These are phyloP conservation scores for Galaxias olidus DNA, from an alignment of 2,797 vertebrate genomes.

Conservation along the genomic window DNA sequence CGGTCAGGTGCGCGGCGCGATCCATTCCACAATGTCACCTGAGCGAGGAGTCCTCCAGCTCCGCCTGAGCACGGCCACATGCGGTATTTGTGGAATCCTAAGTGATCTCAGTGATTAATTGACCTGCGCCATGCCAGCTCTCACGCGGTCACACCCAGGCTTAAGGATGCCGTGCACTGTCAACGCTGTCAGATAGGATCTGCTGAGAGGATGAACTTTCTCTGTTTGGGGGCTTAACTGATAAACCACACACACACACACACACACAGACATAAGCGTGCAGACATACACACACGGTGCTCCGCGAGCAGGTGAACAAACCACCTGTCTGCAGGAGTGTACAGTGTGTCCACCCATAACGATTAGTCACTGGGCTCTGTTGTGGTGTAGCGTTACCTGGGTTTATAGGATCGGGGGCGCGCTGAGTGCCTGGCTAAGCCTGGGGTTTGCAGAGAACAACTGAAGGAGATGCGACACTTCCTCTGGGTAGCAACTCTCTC, in stretches of 20 bases:
- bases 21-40: no score
- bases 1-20: no score
- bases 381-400: slow-evolving; percentile 1
- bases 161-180: slow-evolving; percentile 62
- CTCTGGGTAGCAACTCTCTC: no score
- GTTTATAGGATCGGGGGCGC: neutral
- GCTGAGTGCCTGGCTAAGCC: neutral
- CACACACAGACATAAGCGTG: slow-evolving; percentile 13
- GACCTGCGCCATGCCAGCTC: slow-evolving; percentile 36
- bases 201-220: slow-evolving; percentile 74
- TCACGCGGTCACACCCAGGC: slow-evolving; percentile 54
- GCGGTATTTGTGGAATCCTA: slow-evolving; percentile 6
- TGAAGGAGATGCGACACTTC: no score
- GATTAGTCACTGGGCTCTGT: slow-evolving; percentile 31
- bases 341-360: slow-evolving; percentile 19
- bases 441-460: neutral
- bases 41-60: no score
- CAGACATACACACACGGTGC: slow-evolving; percentile 35
- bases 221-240: slow-evolving; percentile 73
- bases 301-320: slow-evolving; percentile 68
- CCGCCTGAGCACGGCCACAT: no score
- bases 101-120: slow-evolving; percentile 5
- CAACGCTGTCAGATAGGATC: slow-evolving; percentile 74
- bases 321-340: slow-evolving; percentile 53
- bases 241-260: slow-evolving; percentile 63